Evolutionary conservation across 2,797 vertebrate genomes (phyloP).

Genomic region (Okamejei kenojei): DNA sequence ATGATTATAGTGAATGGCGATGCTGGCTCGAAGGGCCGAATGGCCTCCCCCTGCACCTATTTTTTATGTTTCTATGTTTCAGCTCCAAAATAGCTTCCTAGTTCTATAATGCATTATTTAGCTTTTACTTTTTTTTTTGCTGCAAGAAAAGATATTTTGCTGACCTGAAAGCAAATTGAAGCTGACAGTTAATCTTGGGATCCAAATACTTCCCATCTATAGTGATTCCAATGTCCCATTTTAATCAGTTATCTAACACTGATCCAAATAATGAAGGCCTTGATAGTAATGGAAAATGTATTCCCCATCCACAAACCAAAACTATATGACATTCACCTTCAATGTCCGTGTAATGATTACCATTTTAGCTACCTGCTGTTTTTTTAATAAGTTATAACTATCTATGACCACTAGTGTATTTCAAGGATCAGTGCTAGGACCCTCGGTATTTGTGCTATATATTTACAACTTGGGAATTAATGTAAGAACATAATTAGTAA

Average conservation of each 20-base stretch:
- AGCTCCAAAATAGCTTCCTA: not conserved
- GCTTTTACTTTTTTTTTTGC: not conserved
- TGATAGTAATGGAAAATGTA: not conserved
- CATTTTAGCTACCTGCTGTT: not conserved
- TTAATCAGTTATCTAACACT: not conserved
- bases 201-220: not conserved
- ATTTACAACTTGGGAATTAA: too few species aligned
- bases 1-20: too few species aligned
- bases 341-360: not conserved
- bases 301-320: not conserved
- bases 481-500: too few species aligned
- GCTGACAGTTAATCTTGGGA: conserved; percentile 7
- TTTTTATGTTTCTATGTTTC: too few species aligned
- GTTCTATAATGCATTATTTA: conserved; percentile 12
- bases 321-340: not conserved
- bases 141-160: not conserved
- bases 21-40: too few species aligned
- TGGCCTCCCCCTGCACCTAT: too few species aligned
- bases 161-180: not conserved
- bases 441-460: too few species aligned
- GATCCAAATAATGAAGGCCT: not conserved
- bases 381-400: not conserved
- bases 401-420: too few species aligned
- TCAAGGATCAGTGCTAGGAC: too few species aligned
- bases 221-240: not conserved